Evolutionary conservation across 2,888 invertebrate species (phyloP).

Genomic region (Heliothis peltigera): DNA sequence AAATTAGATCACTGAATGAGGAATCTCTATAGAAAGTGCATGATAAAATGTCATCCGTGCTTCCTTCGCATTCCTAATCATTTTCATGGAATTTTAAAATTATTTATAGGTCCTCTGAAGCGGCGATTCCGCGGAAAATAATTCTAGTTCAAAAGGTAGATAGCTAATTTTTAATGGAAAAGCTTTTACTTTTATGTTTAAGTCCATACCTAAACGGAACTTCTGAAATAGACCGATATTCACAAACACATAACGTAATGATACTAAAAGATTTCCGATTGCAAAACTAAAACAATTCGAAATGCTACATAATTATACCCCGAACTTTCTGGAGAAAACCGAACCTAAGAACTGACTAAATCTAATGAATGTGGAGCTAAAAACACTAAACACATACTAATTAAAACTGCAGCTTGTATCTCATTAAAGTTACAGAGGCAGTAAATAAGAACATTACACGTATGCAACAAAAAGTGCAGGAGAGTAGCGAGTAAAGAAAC

Average conservation of each 20-base stretch:
- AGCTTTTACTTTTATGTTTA: not conserved
- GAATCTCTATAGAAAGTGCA: constrained; percentile 17
- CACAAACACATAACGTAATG: no score
- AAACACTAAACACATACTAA: not conserved
- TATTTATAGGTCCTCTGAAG: not conserved
- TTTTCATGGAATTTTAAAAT: not conserved
- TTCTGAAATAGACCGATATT: no score
- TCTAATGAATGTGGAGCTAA: not conserved
- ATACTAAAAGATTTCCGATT: not conserved
- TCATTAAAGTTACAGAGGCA: constrained; percentile 54
- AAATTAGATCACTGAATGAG: constrained; percentile 16
- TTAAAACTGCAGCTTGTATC: constrained; percentile 26
- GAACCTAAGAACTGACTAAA: not conserved
- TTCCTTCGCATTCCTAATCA: constrained; percentile 11
- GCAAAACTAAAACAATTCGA: not conserved
- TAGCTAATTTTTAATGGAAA: constrained; percentile 4
- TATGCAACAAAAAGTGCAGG: constrained; percentile 42
- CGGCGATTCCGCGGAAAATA: constrained; percentile 1
- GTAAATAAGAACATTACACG: constrained; percentile 15
- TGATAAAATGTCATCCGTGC: constrained; percentile 3
- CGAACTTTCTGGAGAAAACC: not conserved
- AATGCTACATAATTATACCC: not conserved
- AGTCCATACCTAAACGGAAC: not conserved
- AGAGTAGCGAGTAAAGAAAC: constrained; percentile 34
- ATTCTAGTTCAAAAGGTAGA: constrained; percentile 4